phyloP scores from a whole-genome alignment of 1,140 invertebrate species.

The Zaprionus davidi region DNA sequence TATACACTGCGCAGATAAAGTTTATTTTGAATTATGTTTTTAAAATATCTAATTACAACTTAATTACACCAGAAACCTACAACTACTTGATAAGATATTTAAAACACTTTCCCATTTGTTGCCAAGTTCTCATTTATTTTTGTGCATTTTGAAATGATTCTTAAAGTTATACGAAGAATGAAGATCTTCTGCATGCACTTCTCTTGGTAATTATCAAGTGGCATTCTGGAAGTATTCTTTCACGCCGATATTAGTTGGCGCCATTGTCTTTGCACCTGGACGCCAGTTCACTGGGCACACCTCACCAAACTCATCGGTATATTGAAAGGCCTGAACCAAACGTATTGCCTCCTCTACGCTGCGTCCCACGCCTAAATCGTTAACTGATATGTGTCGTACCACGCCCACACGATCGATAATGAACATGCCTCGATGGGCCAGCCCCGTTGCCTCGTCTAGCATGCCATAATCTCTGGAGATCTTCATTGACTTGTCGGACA shows the following conservation, averaged over 20 bases:
- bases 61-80: too few relatives aligned
- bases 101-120: not conserved
- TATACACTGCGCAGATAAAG: too few relatives aligned
- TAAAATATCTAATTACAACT: too few relatives aligned
- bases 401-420: slow-evolving; percentile 97
- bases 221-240: slow-evolving; percentile 60
- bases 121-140: not conserved
- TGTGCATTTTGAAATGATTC: not conserved
- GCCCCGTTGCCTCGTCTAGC: slow-evolving; percentile 95
- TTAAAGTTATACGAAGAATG: not conserved
- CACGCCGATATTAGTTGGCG: slow-evolving; percentile 10
- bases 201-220: slow-evolving; percentile 8
- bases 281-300: slow-evolving; percentile 98
- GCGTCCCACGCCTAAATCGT: slow-evolving; percentile 98
- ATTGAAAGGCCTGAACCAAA: slow-evolving; percentile 98
- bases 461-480: slow-evolving; percentile 96
- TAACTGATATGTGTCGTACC: slow-evolving; percentile 97
- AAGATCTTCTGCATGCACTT: not conserved
- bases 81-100: too few relatives aligned
- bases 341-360: slow-evolving; percentile 96
- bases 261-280: slow-evolving; percentile 86
- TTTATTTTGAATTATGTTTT: too few relatives aligned
- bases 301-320: slow-evolving; percentile 96
- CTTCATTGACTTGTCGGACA: slow-evolving; percentile 95
- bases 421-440: slow-evolving; percentile 97